These are phyloP conservation scores for Drosophila ustulata DNA, from an alignment of 2,888 invertebrate species.

Conservation along the genomic window DNA sequence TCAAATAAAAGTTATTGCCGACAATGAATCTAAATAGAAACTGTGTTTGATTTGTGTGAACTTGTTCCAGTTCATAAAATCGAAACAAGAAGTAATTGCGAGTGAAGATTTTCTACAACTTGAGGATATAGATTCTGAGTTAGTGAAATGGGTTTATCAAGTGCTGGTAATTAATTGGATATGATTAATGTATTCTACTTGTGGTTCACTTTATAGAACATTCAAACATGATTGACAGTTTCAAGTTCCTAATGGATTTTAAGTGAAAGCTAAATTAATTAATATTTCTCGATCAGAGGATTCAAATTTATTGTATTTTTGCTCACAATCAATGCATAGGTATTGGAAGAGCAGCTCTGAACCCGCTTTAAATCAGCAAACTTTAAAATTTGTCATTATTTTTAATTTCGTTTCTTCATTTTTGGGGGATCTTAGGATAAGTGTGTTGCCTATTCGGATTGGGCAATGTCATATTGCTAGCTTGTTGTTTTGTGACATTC, in stretches of 20 bases:
- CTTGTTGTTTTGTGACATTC: conserved; percentile 27
- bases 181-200: not conserved
- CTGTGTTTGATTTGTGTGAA: not conserved
- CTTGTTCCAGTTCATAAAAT: not conserved
- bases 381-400: not conserved
- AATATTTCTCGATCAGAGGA: too few species aligned
- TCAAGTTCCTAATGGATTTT: too few species aligned
- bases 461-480: not conserved
- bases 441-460: conserved; percentile 27
- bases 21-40: not conserved
- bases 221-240: too few species aligned
- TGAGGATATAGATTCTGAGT: not conserved
- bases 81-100: not conserved
- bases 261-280: too few species aligned
- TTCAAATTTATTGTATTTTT: too few species aligned
- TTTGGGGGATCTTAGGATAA: not conserved
- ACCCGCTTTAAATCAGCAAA: too few species aligned
- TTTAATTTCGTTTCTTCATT: not conserved
- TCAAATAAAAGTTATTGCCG: not conserved
- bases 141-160: not conserved
- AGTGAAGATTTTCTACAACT: not conserved
- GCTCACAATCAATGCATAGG: too few species aligned
- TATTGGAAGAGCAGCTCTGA: too few species aligned
- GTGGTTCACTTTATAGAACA: too few species aligned
- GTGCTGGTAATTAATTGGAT: not conserved